These are phyloP conservation scores for Coccyzus lansbergi DNA, from an alignment of 2,797 vertebrate genomes.

Conservation along the genomic window DNA sequence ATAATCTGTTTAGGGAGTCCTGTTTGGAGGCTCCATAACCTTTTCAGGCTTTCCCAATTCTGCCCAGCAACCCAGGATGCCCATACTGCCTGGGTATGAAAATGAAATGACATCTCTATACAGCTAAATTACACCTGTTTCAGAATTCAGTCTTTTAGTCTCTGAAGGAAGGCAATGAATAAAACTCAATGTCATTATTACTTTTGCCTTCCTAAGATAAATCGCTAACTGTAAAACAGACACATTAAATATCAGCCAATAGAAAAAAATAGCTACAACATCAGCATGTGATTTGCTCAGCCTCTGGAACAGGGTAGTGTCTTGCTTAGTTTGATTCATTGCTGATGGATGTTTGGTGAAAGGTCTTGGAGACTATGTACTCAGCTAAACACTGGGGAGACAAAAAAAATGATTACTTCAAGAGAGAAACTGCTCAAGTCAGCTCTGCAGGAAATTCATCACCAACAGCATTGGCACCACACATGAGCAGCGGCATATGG, in stretches of 20 bases:
- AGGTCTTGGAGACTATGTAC: conserved; percentile 30
- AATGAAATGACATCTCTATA: background rate
- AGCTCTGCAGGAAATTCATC: conserved; percentile 64
- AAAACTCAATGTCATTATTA: background rate
- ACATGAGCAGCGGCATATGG: conserved; percentile 56
- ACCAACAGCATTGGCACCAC: conserved; percentile 57
- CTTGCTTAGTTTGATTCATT: conserved; percentile 19
- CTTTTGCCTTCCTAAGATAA: conserved; percentile 43
- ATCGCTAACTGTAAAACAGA: conserved; percentile 64
- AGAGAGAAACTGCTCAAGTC: conserved; percentile 65
- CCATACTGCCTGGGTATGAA: background rate
- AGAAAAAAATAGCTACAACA: conserved; percentile 59
- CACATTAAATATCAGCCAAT: conserved; percentile 64
- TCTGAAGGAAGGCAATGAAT: background rate
- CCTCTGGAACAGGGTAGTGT: conserved; percentile 27
- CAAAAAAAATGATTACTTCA: conserved; percentile 58
- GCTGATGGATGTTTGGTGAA: conserved; percentile 50
- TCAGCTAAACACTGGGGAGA: conserved; percentile 58
- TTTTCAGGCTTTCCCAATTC: background rate
- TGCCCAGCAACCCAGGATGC: background rate
- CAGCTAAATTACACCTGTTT: background rate
- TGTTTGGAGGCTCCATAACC: background rate
- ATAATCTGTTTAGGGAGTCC: background rate
- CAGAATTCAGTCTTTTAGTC: background rate
- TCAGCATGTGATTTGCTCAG: conserved; percentile 19